Percentiles rank a stretch among this genome's conserved stretches.
phyloP scores from a whole-genome alignment of 2,888 invertebrate species.

The Nysson spinosus region DNA sequence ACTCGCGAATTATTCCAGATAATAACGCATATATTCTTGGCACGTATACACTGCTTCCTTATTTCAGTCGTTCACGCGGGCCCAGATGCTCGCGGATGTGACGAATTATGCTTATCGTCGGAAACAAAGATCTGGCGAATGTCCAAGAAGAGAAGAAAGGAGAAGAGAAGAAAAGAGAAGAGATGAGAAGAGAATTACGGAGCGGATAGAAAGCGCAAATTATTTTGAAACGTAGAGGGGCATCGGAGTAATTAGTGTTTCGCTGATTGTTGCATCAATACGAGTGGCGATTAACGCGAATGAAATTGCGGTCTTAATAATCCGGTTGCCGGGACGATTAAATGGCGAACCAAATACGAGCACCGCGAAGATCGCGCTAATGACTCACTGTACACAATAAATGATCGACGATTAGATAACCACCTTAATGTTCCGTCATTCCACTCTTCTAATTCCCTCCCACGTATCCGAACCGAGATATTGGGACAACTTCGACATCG shows the following conservation, averaged over 20 bases:
- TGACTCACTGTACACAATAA: constrained; percentile 5
- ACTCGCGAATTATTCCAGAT: not conserved
- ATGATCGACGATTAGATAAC: constrained; percentile 23
- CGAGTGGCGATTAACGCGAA: not conserved
- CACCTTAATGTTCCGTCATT: constrained; percentile 16
- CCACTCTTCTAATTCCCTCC: constrained; percentile 12
- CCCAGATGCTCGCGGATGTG: not conserved
- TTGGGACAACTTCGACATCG: not conserved
- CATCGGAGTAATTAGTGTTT: no score
- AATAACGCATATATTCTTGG: not conserved
- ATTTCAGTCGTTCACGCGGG: not conserved
- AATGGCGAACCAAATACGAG: constrained; percentile 1
- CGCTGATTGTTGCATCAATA: constrained; percentile 3
- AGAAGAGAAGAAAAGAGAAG: no score
- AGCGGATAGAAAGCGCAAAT: no score
- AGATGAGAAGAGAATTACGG: no score
- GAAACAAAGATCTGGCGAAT: not conserved
- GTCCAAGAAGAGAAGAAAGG: not conserved
- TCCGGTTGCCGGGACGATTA: constrained; percentile 3
- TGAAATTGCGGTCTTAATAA: constrained; percentile 17
- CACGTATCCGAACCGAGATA: constrained; percentile 5
- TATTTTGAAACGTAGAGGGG: no score
- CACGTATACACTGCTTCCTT: constrained; percentile 5
- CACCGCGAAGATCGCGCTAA: not conserved
- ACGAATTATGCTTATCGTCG: constrained; percentile 12